Conservation (phyloP, 2,797 vertebrate species). For the Enteromius thamalakanensis region DNA sequence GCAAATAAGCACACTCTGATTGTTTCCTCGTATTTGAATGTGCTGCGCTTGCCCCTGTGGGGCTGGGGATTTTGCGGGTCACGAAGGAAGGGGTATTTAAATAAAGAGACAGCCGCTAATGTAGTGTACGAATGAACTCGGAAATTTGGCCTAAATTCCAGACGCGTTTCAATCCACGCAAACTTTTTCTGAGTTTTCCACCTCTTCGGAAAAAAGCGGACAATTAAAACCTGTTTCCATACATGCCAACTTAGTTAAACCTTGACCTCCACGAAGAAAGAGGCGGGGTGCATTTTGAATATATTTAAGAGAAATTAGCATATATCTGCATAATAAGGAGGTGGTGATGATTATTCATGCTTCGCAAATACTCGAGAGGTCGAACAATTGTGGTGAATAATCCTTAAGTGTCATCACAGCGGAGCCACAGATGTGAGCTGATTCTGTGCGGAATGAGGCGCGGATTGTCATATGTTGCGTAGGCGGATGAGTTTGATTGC, state of each 20-base stretch:
- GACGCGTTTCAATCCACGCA: constrained; percentile 7
- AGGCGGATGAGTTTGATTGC: constrained; percentile 54
- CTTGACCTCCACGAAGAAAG: constrained; percentile 38
- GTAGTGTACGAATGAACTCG: constrained; percentile 16
- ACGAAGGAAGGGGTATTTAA: constrained; percentile 61
- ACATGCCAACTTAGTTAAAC: constrained; percentile 33
- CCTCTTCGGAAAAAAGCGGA: neutral
- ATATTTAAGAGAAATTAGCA: constrained; percentile 73
- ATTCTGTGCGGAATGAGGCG: constrained; percentile 52
- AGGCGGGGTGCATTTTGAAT: constrained; percentile 67
- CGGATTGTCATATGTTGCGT: constrained; percentile 57
- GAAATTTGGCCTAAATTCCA: constrained; percentile 23
- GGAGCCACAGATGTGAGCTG: constrained; percentile 58
- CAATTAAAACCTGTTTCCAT: constrained; percentile 33
- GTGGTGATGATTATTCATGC: constrained; percentile 73
- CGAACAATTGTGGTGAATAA: constrained; percentile 59
- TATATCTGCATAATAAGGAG: constrained; percentile 79
- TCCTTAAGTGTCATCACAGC: constrained; percentile 44
- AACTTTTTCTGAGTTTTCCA: constrained; percentile 26
- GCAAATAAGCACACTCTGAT: constrained; percentile 79
- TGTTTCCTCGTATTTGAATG: constrained; percentile 85
- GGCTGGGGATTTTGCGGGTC: constrained; percentile 52
- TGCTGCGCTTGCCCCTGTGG: constrained; percentile 62
- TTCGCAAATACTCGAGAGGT: constrained; percentile 41
- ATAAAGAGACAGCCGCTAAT: constrained; percentile 40